Base-by-base conservation (phyloP, 2,888 invertebrate genomes). In the Cataglyphis livida region DNA sequence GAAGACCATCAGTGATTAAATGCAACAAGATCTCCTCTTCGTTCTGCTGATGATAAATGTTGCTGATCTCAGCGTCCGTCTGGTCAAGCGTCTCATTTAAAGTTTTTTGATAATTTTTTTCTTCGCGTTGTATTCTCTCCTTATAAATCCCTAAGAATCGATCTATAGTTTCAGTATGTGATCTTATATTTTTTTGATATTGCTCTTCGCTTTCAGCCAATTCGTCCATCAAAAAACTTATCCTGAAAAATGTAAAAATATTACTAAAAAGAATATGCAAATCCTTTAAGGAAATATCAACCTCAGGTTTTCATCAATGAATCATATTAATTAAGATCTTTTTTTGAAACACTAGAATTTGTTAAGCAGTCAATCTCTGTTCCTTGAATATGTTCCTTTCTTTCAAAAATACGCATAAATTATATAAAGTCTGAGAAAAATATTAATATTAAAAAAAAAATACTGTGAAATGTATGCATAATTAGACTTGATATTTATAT, bases 101-200 rank as follows among this genome's bases (percentile, higher is more conserved):
- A 38, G 89, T 78, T 0, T 44, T 54, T 12, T 74, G 70, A 68
- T 91, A 93, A 73, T 81, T 81, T 4, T n/a, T 38, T 28, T 91
- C 83, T 5, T 85, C 76, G 0, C 35, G 57, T 3, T 82, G 61
- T 18, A 95, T 87, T 62, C 92, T 93, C 21, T 92, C 90, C 35
- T 91, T 85, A 81, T 95, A 95, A 21, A 92, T 88, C 10, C 89
- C 83, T 7, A 95, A 91, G 15, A 95, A 85, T 6, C 89, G 89
- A 85, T 95, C 94, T 28, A 95, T 93, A 59, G 93, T 91, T 35
- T 95, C 94, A 3, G 92, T 86, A 83, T 95, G 95, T 9, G 92
- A 89, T 64, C 91, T 90, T 38, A 93, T 90, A 81, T 94, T 95
- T 87, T 90, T 92, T 84, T 93, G 93, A 84, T 95, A 94, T 84